These are phyloP conservation scores for Hirtodrosophila confusa DNA, from an alignment of 2,888 invertebrate genomes.

Conservation along the genomic window DNA sequence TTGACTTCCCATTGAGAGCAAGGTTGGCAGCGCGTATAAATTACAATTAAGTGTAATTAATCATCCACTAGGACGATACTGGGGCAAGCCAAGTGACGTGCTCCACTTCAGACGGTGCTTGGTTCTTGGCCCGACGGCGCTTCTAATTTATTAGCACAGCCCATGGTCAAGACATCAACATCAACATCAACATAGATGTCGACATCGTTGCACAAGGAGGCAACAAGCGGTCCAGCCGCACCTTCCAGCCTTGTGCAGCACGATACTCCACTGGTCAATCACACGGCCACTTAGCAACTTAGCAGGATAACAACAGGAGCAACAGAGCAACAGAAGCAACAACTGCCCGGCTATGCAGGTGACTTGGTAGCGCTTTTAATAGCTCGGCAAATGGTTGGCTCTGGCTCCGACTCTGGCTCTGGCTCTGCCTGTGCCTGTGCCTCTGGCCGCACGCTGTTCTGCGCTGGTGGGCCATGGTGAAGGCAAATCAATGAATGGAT, in stretches of 20 bases:
- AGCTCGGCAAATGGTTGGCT: slow-evolving; percentile 29
- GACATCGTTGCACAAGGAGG: slow-evolving; percentile 52
- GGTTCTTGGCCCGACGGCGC: slow-evolving; percentile 9
- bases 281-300: slow-evolving; percentile 56
- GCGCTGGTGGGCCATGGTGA: slow-evolving; percentile 54
- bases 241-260: slow-evolving; percentile 22
- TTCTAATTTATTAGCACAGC: slow-evolving; percentile 50
- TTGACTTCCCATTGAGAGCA: slow-evolving; percentile 21
- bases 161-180: slow-evolving; percentile 50
- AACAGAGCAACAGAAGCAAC: slow-evolving; percentile 9
- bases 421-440: slow-evolving; percentile 15
- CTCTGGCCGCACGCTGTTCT: slow-evolving; percentile 20
- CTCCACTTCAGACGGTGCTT: slow-evolving; percentile 14
- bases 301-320: slow-evolving; percentile 29
- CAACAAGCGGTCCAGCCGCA: slow-evolving; percentile 69
- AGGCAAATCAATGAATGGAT: slow-evolving; percentile 73
- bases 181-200: slow-evolving; percentile 44
- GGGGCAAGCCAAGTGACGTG: background rate
- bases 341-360: slow-evolving; percentile 30
- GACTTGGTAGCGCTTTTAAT: slow-evolving; percentile 55
- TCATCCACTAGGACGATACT: slow-evolving; percentile 50
- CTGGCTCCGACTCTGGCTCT: slow-evolving; percentile 13
- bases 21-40: slow-evolving; percentile 56
- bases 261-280: slow-evolving; percentile 59
- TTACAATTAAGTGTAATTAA: slow-evolving; percentile 78